Evolutionary conservation across 1,140 invertebrate species (phyloP).

Genomic region (Drosophila malerkotliana): DNA sequence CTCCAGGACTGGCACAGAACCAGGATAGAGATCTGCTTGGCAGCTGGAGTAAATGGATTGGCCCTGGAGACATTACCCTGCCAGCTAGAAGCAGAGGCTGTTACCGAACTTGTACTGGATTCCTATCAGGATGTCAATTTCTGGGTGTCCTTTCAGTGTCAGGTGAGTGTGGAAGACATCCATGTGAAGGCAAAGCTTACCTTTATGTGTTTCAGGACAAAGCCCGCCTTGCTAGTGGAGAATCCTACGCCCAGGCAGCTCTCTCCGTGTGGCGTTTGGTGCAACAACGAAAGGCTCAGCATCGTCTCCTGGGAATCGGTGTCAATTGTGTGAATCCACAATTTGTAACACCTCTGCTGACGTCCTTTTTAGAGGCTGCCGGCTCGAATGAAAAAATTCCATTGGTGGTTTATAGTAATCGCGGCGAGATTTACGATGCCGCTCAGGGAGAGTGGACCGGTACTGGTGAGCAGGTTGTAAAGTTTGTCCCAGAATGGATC

Average conservation of each 20-base stretch:
- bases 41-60: slow-evolving; percentile 90
- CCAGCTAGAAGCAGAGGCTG: slow-evolving; percentile 90
- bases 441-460: slow-evolving; percentile 86
- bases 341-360: slow-evolving; percentile 86
- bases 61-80: slow-evolving; percentile 96
- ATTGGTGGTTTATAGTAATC: slow-evolving; percentile 90
- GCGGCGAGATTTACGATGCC: slow-evolving; percentile 86
- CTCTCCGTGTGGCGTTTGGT: slow-evolving; percentile 85
- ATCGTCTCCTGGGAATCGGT: slow-evolving; percentile 89
- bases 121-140: slow-evolving; percentile 90
- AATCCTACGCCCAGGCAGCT: slow-evolving; percentile 87
- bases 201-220: slow-evolving; percentile 85
- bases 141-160: slow-evolving; percentile 88
- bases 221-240: slow-evolving; percentile 89
- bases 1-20: slow-evolving; percentile 93
- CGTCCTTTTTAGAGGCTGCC: slow-evolving; percentile 78
- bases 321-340: slow-evolving; percentile 92
- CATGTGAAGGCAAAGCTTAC: background rate
- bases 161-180: slow-evolving; percentile 50
- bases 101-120: slow-evolving; percentile 89
- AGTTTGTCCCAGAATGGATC: slow-evolving; percentile 88
- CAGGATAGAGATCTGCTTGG: slow-evolving; percentile 90
- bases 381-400: slow-evolving; percentile 64
- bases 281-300: slow-evolving; percentile 86
- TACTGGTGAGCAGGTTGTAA: slow-evolving; percentile 84